Base-by-base conservation (phyloP, 2,888 invertebrate genomes). In the Spodoptera littoralis region DNA sequence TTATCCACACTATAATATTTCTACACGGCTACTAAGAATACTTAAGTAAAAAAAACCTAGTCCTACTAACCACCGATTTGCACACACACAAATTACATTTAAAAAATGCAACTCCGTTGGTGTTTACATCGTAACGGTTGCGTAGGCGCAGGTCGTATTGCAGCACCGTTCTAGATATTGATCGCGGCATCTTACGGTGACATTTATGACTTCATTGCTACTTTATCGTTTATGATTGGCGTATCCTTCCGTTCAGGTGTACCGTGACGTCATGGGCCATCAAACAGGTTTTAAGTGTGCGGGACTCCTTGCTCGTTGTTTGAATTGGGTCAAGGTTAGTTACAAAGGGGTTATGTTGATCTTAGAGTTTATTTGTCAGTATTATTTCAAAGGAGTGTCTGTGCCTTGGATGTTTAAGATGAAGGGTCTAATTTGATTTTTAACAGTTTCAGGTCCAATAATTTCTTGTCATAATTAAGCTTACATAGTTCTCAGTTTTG, bases 131-230 rank as follows among this genome's bases (percentile, higher is more conserved):
- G 81, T 74, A 80, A 77, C 66, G 61, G 68, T 80, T 74, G 83
- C 77, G 82, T 82, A 75, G 82, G 82, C 68, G 79, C 67, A 58
- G 56, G 62, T 81, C 72, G 80, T 80, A 79, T 81, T 76, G 80
- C 81, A 79, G 61, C 69, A 73, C 67, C 59, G 80, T 73, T 79
- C 83, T 70, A 81, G 83, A 82, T 84, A 82, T 81, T 73, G 75
- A 80, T 82, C 81, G 72, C 77, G 77, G 72, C 80, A 77, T 80
- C 77, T 80, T 53, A 62, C 60, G 69, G 71, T 70, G 79, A 80
- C 77, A 79, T 73, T 79, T 66, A 61, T 73, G 66, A 76, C 65
- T 76, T 53, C 60, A 65, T 65, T 62, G 55, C 65, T 49, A 51
- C 27, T 48, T 36, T 56, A 76, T 76, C 57, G 48, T 11, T 27